Evolutionary conservation across 2,888 invertebrate genomes (phyloP), one percentile per base, ranked within the genome.

Genomic region (Drosophila quinaria): DNA sequence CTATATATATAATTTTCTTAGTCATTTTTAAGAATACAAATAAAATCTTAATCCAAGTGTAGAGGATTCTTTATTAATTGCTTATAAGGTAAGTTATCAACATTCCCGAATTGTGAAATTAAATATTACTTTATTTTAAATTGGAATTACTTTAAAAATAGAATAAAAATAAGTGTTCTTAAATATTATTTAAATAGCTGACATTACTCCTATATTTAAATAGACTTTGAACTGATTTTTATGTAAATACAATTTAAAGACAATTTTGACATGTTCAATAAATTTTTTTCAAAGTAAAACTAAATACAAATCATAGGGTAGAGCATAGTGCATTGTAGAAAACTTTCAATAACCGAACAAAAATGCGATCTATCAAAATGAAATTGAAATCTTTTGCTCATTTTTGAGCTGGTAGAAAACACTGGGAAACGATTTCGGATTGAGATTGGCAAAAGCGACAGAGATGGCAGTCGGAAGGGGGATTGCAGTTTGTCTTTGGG

Each of bases 301-400:
- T 29, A 29, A 25, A 29, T 5, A 5, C 6, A 25, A 25, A 8
- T 58, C 71, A 51, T 33, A 75, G 75, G 47, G 79, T 69, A 76
- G 13, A 17, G 13, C 1, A 0, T 10, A 35, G 72, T 63, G 44
- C 52, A 47, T 3, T 59, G 8, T 19, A 10, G 4, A 8, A 8
- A 19, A 25, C 8, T 42, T 54, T 22, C 70, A 47, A 47, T 41
- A 55, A 41, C 19, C 69, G 10, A 37, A 29, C 15, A 39, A 17
- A 78, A 81, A 75, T 70, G 79, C 81, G 86, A 87, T 87, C 89
- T 74, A 90, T 87, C 87, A 87, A 90, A 86, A 88, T 89, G 86
- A 88, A 87, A 88, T 90, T 86, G 90, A 87, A 90, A 87, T 87
- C 88, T 86, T 90, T 86, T 90, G 86, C 88, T 83, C 87, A 90